Base-by-base conservation (phyloP, 2,113 vertebrate species). In the Dinomys branickii region DNA sequence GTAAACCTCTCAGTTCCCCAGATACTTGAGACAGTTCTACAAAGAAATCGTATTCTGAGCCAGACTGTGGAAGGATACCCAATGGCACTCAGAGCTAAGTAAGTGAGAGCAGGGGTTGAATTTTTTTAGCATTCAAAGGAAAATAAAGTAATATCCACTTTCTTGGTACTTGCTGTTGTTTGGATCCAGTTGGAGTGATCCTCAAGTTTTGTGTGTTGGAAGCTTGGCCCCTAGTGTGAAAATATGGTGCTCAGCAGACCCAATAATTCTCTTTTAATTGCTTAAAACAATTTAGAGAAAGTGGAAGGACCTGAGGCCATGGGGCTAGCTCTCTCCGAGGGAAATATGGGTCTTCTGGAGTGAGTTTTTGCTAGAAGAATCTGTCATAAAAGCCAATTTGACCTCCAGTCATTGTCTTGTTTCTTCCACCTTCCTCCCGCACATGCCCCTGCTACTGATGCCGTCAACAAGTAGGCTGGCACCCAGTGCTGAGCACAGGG, bases 311-410 rank as follows among this genome's bases (percentile, higher is more conserved):
- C 30, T 17, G 7, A 50, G 16, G 33, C 54, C n/a, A 2, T 0
- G 6, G 0, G 30, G 12, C 0, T 6, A 71, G 0, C 30, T 30
- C 1, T 1, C 4, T 73, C 11, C 26, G 35, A 38, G 81, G 5
- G 44, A 82, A 73, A 52, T 35, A 12, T 20, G 13, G n/a, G 19
- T 52, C 8, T 50, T 83, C 41, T 16, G 30, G 3, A 81, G 30
- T 69, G 41, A 61, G 33, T 30, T 73, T 17, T 52, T 13, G 2
- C 2, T 28, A 88, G 8, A 58, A 7, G 4, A 69, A 58, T 58
- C 35, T 80, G 7, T 93, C 24, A 38, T 6, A 41, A 83, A 83
- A 61, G 8, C 20, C 14, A 83, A 30, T 35, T 24, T 71, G 33
- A 81, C 11, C 33, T 35, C 7, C 11, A 10, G 6, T 33, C 54